phyloP scores from a whole-genome alignment of 2,888 invertebrate genomes.

The Pasiphila rectangulata region DNA sequence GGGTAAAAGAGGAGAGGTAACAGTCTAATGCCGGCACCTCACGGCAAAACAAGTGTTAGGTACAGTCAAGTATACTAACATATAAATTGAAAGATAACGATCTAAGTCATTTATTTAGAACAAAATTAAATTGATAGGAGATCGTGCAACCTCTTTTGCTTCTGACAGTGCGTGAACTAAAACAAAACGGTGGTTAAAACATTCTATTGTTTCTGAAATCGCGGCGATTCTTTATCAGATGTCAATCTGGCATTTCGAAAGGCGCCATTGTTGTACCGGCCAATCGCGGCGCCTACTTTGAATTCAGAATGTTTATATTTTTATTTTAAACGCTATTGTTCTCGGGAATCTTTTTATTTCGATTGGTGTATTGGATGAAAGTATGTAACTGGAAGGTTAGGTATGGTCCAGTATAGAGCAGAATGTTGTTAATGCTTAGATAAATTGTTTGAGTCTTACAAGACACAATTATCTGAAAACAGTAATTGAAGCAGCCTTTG shows the following conservation, averaged over 20 bases:
- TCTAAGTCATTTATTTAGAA: not conserved
- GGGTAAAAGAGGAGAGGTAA: too few relatives aligned
- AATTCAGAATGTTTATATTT: conserved; percentile 64
- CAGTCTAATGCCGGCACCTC: too few relatives aligned
- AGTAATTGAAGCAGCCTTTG: too few relatives aligned
- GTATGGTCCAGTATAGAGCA: too few relatives aligned
- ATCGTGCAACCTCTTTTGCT: conserved; percentile 3
- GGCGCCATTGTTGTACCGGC: conserved; percentile 60
- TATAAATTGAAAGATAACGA: too few relatives aligned
- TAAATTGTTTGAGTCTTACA: too few relatives aligned
- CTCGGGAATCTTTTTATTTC: conserved; percentile 33
- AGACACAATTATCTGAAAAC: too few relatives aligned
- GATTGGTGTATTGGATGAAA: not conserved
- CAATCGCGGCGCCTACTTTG: conserved; percentile 62
- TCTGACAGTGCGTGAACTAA: conserved; percentile 20
- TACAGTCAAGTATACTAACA: too few relatives aligned
- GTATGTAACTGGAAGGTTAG: too few relatives aligned
- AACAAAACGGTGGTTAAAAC: conserved; percentile 36
- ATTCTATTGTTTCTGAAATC: conserved; percentile 38
- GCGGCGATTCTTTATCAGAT: conserved; percentile 50
- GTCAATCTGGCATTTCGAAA: conserved; percentile 68
- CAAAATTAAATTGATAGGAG: not conserved
- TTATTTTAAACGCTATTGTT: conserved; percentile 53
- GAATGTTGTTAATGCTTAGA: too few relatives aligned
- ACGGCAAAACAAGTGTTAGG: too few relatives aligned